Conservation (phyloP, 2,113 vertebrate species). For the Silurus asotus region DNA sequence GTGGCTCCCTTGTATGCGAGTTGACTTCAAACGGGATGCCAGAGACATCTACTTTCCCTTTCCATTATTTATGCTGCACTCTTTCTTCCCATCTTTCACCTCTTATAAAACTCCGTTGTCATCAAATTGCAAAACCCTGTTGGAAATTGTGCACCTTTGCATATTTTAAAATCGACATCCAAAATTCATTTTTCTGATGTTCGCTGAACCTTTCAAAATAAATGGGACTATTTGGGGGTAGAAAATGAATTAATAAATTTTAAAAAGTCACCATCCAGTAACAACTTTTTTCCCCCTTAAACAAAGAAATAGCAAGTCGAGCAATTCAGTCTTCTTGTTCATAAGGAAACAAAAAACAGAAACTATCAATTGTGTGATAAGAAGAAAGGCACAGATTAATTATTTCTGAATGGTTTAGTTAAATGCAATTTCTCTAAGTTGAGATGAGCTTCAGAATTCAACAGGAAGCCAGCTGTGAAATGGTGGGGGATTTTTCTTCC, state of each 20-base stretch:
- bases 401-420: slow-evolving; percentile 65
- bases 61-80: slow-evolving; percentile 71
- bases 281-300: neutral
- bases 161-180: slow-evolving; percentile 18
- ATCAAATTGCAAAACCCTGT: slow-evolving; percentile 33
- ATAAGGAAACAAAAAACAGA: neutral
- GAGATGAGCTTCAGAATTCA: slow-evolving; percentile 38
- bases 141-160: neutral
- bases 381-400: slow-evolving; percentile 52
- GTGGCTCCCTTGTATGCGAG: slow-evolving; percentile 53
- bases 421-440: slow-evolving; percentile 69
- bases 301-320: neutral
- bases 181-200: neutral
- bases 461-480: slow-evolving; percentile 39
- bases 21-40: slow-evolving; percentile 64
- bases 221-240: neutral
- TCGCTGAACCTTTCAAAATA: neutral
- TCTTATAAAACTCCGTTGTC: slow-evolving; percentile 62
- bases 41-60: slow-evolving; percentile 60
- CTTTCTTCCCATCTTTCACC: slow-evolving; percentile 54
- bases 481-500: slow-evolving; percentile 38
- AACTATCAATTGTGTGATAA: slow-evolving; percentile 67
- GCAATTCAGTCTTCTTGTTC: neutral
- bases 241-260: neutral
- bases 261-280: neutral